These are phyloP conservation scores for Bombus superbus DNA, from an alignment of 1,140 invertebrate genomes.

Conservation along the genomic window DNA sequence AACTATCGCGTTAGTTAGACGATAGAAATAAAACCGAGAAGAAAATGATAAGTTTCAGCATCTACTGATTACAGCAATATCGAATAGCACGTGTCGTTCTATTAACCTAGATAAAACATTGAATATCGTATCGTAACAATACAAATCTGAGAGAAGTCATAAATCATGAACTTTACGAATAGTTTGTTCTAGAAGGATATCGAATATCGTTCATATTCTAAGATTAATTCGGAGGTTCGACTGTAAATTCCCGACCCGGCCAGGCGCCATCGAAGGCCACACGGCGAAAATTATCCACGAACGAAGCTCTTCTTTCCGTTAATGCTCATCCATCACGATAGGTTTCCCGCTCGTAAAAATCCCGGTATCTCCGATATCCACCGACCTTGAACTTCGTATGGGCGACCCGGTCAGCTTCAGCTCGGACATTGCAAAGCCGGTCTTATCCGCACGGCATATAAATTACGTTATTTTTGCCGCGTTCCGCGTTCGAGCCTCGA, in stretches of 20 bases:
- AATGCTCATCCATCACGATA: background rate
- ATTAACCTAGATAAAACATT: no score
- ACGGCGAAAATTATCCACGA: background rate
- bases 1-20: no score
- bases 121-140: no score
- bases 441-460: conserved; percentile 45
- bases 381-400: conserved; percentile 46
- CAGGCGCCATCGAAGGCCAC: background rate
- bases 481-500: conserved; percentile 10
- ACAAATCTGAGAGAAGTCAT: background rate
- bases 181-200: background rate
- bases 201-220: no score
- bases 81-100: no score
- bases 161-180: background rate
- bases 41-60: no score
- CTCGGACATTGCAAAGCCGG: conserved; percentile 19
- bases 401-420: conserved; percentile 30
- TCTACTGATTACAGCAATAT: no score
- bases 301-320: background rate
- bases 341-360: background rate
- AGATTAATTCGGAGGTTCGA: background rate
- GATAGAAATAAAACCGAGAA: no score
- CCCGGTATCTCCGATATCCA: background rate
- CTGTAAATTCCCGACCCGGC: background rate
- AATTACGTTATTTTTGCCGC: conserved; percentile 53